Percentiles rank a stretch among this genome's conserved stretches.
These are phyloP conservation scores for Eugnorisma glareosa DNA, from an alignment of 2,888 invertebrate genomes.

Conservation along the genomic window DNA sequence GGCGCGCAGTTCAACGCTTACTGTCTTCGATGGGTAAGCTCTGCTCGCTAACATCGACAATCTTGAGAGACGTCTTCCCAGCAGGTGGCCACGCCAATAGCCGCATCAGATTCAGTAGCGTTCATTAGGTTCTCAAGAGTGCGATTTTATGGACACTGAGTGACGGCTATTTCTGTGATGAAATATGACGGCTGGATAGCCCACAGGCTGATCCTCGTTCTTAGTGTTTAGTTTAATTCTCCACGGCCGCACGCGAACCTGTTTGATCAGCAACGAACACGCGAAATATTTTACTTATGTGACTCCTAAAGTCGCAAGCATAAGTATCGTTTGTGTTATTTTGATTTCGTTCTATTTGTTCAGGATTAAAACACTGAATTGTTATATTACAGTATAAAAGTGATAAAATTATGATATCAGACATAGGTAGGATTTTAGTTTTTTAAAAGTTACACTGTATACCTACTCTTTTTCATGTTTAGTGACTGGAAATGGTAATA, in stretches of 20 bases:
- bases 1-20: background rate
- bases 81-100: background rate
- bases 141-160: background rate
- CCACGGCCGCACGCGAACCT: background rate
- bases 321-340: background rate
- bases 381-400: no score
- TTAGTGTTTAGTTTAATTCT: background rate
- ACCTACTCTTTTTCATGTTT: background rate
- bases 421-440: background rate
- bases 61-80: background rate
- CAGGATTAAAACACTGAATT: background rate
- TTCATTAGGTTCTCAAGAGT: background rate
- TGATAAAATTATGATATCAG: no score
- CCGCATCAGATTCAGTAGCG: background rate
- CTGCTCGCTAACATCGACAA: background rate
- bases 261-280: background rate
- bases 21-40: background rate
- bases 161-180: background rate
- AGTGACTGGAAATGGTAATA: no score
- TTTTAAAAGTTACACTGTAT: background rate
- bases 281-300: background rate
- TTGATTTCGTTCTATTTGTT: background rate
- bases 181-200: background rate
- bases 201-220: background rate
- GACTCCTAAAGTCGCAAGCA: background rate